Evolutionary conservation across 2,797 vertebrate genomes (phyloP).

Genomic region (Synaphobranchus kaupii): DNA sequence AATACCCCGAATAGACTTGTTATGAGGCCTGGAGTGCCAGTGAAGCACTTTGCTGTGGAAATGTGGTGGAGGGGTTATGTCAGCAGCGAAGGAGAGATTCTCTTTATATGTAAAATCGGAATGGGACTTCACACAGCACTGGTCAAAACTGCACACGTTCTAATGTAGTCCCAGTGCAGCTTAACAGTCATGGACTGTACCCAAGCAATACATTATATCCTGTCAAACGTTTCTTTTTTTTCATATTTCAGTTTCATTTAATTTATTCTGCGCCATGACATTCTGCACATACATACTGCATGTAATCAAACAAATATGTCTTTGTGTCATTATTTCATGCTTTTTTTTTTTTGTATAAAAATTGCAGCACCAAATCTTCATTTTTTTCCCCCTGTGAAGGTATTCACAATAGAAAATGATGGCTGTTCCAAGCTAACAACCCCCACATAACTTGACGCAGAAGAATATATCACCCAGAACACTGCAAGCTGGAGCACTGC

Average conservation of each 20-base stretch:
- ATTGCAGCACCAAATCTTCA: neutral
- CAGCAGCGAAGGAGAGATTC: slow-evolving; percentile 46
- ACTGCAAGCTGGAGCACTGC: slow-evolving; percentile 60
- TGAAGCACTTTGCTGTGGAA: slow-evolving; percentile 61
- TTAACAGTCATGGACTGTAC: neutral
- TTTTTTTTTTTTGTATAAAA: slow-evolving; percentile 1
- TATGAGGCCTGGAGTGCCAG: slow-evolving; percentile 61
- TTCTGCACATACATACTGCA: neutral
- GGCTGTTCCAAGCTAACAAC: neutral
- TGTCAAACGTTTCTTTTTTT: neutral
- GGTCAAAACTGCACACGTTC: neutral
- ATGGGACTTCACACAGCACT: neutral
- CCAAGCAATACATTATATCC: neutral
- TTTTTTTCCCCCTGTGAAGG: neutral
- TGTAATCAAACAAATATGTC: neutral
- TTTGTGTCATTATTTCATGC: neutral
- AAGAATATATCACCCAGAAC: slow-evolving; percentile 69
- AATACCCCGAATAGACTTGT: slow-evolving; percentile 62
- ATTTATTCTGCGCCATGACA: neutral
- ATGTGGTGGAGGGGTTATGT: slow-evolving; percentile 53
- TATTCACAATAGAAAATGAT: neutral
- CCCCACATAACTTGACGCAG: neutral
- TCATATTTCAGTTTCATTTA: neutral
- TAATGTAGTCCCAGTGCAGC: neutral
- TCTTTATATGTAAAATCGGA: slow-evolving; percentile 40